phyloP scores from a whole-genome alignment of 1,140 invertebrate species.

The Protaetia brevitarsis region DNA sequence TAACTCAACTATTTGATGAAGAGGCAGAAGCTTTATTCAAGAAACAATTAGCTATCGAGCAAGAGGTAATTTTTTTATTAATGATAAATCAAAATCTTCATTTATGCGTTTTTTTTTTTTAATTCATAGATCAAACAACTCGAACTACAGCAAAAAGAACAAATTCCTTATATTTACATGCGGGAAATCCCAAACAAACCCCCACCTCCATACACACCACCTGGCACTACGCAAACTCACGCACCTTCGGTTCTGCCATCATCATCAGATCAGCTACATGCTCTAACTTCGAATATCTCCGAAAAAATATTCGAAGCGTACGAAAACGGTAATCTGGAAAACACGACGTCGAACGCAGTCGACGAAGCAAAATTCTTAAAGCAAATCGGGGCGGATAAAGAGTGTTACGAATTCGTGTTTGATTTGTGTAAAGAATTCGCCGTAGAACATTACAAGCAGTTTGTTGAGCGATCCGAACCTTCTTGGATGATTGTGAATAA shows the following conservation, averaged over 20 bases:
- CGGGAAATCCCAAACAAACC: constrained; percentile 70
- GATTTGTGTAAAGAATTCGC: constrained; percentile 64
- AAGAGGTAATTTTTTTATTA: constrained; percentile 51
- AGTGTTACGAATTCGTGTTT: constrained; percentile 57
- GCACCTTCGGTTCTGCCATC: constrained; percentile 49
- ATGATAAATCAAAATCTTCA: not conserved
- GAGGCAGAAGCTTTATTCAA: constrained; percentile 46
- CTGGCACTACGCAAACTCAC: constrained; percentile 44
- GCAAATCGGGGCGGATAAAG: constrained; percentile 43
- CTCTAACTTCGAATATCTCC: constrained; percentile 51
- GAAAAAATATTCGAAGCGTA: constrained; percentile 50
- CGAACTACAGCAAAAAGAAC: constrained; percentile 55
- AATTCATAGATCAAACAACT: constrained; percentile 61
- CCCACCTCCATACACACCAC: constrained; percentile 68
- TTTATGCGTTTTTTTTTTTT: constrained; percentile 33
- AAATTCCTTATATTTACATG: constrained; percentile 57
- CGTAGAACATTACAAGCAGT: constrained; percentile 51
- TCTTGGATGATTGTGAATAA: constrained; percentile 55
- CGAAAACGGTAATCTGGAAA: constrained; percentile 47
- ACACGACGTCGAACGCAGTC: constrained; percentile 45
- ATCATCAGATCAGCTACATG: constrained; percentile 50
- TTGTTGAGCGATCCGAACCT: constrained; percentile 50
- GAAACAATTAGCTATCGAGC: constrained; percentile 60
- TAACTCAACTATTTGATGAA: constrained; percentile 25
- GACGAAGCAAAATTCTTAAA: constrained; percentile 41